Base-by-base conservation (phyloP, 2,888 invertebrate genomes). In the Diabrotica balteata region DNA sequence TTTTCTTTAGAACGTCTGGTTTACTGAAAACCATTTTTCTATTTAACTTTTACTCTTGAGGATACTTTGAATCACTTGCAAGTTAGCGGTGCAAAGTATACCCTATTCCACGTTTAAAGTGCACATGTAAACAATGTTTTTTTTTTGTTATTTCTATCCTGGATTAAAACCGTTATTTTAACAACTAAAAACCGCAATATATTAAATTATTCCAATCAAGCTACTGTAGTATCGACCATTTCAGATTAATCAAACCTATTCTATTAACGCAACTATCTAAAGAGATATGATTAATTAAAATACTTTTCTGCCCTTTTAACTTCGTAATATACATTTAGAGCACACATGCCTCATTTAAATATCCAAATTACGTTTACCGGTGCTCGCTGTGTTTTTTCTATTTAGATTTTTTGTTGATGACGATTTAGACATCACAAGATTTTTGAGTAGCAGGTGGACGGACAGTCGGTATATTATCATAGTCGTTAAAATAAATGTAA, bases 351-450 rank as follows among this genome's bases (percentile, higher is more conserved):
- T 74, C 71, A 76, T 76, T 76, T 76, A 63, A 75, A 76, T 76
- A 73, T 69, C 72, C 71, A 74, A 75, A 76, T 76, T 76, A 70
- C 72, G 70, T 72, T 73, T 73, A 75, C 72, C 72, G 73, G 73
- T 73, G 72, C 54, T 69, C 43, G 64, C 55, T n/a, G 43, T 42
- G 42, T 44, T 54, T 54, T 54, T 54, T 54, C 43, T 7, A 43
- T 42, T 54, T 54, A 10, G n/a, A 59, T 74, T 74, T 74, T 71
- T 71, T 72, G 71, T 71, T 69, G 67, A 74, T 70, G 72, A 70
- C 72, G 71, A 73, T 73, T 73, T 67, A 76, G 71, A 61, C 69
- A 69, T 63, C 72, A 67, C 64, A 64, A 73, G 76, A 75, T 74
- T 73, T 73, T 73, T 63, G 50, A 62, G 64, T 52, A 72, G 75